Base-by-base conservation (phyloP, 2,888 invertebrate genomes). In the Orthosia gracilis region DNA sequence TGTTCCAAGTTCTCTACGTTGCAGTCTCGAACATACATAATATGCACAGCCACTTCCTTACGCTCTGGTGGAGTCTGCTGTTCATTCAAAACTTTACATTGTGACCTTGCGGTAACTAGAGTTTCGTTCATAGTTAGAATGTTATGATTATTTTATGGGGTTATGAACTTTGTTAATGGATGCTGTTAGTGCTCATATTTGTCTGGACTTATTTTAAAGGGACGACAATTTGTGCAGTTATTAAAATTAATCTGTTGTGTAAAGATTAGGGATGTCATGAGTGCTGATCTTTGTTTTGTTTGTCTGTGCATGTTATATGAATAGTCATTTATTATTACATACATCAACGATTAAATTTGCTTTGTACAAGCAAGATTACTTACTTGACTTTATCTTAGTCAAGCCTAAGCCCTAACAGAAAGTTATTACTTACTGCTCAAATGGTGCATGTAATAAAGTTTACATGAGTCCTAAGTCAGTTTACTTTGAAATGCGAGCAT, bases 11-110 rank as follows among this genome's bases (percentile, higher is more conserved):
- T n/a, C 17, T 47, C 17, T 31, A 26, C 7, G 31, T n/a, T 31
- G n/a, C 0, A 50, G 47, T 50, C 45, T 62, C 5, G 11, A 57
- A 47, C n/a, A 21, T 5, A 58, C 17, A 26, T 63, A 31, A 52
- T 69, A 17, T 17, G 11, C 40, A 63, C 17, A 1, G 45, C 59
- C 54, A 77, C 40, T 64, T 64, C 70, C 52, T 64, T 13, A 21
- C 40, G 7, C 58, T 70, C 21, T 17, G 26, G 15, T 54, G 17
- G 7, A 59, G 40, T 54, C 18, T n/a, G 26, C 18, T 23, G 21
- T 70, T 70, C 45, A 45, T 70, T 70, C 49, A 59, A 50, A 76
- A 77, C 58, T 76, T 70, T 18, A 47, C 17, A 2, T 26, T 64
- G 18, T 59, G 59, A 77, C 40, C 49, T 77, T 64, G 57, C 17